phyloP scores from a whole-genome alignment of 2,797 vertebrate species.

The Poecilia picta region DNA sequence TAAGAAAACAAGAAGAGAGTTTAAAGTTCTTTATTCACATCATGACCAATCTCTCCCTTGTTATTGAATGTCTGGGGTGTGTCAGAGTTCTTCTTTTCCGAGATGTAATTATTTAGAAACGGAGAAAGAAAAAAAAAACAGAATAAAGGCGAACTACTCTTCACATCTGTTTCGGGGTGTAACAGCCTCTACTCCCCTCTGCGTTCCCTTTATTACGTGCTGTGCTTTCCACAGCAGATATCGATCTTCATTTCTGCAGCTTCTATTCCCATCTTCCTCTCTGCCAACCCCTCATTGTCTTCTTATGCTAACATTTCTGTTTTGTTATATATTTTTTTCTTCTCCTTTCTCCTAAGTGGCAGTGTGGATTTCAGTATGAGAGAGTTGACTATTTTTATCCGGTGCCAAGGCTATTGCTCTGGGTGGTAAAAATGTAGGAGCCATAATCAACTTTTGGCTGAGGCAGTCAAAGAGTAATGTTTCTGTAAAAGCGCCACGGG shows the following conservation, averaged over 20 bases:
- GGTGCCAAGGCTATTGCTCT: conserved; percentile 39
- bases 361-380: conserved; percentile 58
- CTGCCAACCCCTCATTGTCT: conserved; percentile 39
- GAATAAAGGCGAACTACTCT: conserved; percentile 40
- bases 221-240: conserved; percentile 63
- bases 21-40: conserved; percentile 23
- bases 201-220: conserved; percentile 40
- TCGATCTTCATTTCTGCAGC: conserved; percentile 57
- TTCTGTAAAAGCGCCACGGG: conserved; percentile 46
- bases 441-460: conserved; percentile 58
- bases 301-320: conserved; percentile 38
- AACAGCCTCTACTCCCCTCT: conserved; percentile 37
- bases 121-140: conserved; percentile 11
- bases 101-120: conserved; percentile 10
- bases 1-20: conserved; percentile 24
- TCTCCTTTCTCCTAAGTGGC: conserved; percentile 31
- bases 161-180: conserved; percentile 72
- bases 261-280: conserved; percentile 43
- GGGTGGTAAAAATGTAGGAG: conserved; percentile 43
- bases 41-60: conserved; percentile 56
- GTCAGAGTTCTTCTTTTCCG: conserved; percentile 13
- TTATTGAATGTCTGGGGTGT: conserved; percentile 63
- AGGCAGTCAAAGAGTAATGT: conserved; percentile 52
- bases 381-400: conserved; percentile 59
- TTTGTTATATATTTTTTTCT: conserved; percentile 1